Evolutionary conservation across 2,888 invertebrate species (phyloP), one percentile per base, ranked within the genome.

Genomic region (Megalurothrips usitatus): DNA sequence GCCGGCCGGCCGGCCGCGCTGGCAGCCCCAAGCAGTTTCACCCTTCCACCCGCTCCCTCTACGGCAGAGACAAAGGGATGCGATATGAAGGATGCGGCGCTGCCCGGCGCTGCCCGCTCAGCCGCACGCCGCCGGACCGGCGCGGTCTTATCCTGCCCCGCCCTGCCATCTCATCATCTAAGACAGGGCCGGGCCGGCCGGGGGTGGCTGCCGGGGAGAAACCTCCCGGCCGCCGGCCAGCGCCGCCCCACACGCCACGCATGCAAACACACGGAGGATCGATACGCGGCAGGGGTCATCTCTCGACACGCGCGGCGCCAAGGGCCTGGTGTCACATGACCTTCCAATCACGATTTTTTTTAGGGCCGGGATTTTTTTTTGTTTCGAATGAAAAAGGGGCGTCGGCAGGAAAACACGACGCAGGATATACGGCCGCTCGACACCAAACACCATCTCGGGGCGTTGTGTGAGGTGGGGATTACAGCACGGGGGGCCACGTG

Each of bases 141-240:
- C 9, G 9, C 4, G 68, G 68, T 19, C 68, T 23, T 23, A 26
- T 19, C 23, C 68, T 26, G 11, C 19, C 11, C 26, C 68, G 23
- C 17, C 23, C 26, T 75, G 8, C 68, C 68, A 75, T 75, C 68
- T 75, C 68, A 75, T 75, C 68, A 75, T 75, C 68, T 75, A 75
- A 75, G 68, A 75, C 68, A 75, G 68, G 12, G 68, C 23, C 68
- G n/a, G 23, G n/a, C 52, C 52, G 14, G 52, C 52, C 52, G 34
- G 34, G 34, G 34, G 34, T 43, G 34, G 34, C 6, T 43, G 3
- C 34, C 6, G 34, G 34, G 34, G 34, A 4, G 34, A 6, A 6
- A 43, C 34, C 34, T 43, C 34, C 6, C 34, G 34, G 34, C 34
- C 34, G 34, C 34, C 34, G 34, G 34, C 34, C 52, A 52, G 52